Evolutionary conservation across 2,888 invertebrate species (phyloP).

Genomic region (Pollenia labialis): DNA sequence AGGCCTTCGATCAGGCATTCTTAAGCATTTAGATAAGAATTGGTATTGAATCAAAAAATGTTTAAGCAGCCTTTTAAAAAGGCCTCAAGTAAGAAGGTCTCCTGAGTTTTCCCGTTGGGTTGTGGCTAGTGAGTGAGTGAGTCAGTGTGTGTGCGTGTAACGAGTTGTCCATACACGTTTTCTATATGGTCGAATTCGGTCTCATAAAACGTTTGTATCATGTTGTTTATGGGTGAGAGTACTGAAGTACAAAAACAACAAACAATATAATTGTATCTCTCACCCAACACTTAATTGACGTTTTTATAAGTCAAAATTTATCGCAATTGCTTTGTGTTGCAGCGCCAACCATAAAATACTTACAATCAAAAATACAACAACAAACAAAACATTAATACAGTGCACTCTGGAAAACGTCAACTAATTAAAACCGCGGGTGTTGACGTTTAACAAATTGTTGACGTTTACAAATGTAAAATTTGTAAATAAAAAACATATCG

Average conservation of each 20-base stretch:
- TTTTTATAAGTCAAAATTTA: constrained; percentile 73
- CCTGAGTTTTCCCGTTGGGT: too few relatives aligned
- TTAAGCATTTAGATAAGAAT: too few relatives aligned
- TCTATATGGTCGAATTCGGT: constrained; percentile 51
- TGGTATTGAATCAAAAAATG: too few relatives aligned
- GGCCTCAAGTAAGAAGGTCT: too few relatives aligned
- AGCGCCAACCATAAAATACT: constrained; percentile 69
- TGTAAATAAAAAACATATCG: too few relatives aligned
- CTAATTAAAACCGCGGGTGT: too few relatives aligned
- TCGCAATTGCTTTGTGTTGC: constrained; percentile 70
- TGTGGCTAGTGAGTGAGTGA: constrained; percentile 11
- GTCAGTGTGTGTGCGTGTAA: constrained; percentile 56
- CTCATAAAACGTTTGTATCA: constrained; percentile 61
- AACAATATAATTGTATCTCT: constrained; percentile 67
- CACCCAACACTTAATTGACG: constrained; percentile 75
- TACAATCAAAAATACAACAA: constrained; percentile 51
- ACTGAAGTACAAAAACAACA: constrained; percentile 53
- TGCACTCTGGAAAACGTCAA: too few relatives aligned
- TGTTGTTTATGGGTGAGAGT: constrained; percentile 74
- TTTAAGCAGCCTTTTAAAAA: too few relatives aligned
- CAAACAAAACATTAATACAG: constrained; percentile 43
- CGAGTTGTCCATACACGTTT: constrained; percentile 46
- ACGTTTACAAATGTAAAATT: too few relatives aligned
- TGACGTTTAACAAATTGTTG: too few relatives aligned
- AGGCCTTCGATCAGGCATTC: too few relatives aligned